phyloP scores from a whole-genome alignment of 2,797 vertebrate genomes.

The Falco novaeseelandiae region DNA sequence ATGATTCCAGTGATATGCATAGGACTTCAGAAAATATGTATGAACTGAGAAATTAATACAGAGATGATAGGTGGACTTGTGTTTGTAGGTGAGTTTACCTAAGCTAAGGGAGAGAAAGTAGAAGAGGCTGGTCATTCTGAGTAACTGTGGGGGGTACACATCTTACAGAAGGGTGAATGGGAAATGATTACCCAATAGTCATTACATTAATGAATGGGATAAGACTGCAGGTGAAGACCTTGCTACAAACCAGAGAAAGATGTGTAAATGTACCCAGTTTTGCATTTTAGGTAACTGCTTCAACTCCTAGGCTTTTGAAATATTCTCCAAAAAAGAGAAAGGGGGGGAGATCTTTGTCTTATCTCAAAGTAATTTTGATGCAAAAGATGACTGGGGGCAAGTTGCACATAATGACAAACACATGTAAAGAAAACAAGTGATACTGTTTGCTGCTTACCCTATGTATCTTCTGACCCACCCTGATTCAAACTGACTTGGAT shows the following conservation, averaged over 20 bases:
- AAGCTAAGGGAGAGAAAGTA: not conserved
- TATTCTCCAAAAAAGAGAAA: not conserved
- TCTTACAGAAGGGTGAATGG: not conserved
- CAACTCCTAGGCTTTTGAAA: not conserved
- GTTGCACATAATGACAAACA: not conserved
- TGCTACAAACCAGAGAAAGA: not conserved
- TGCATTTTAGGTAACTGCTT: not conserved
- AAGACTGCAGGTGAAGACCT: not conserved
- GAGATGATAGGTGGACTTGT: not conserved
- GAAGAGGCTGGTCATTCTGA: not conserved
- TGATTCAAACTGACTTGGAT: not conserved
- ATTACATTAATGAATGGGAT: not conserved
- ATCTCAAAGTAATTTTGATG: not conserved
- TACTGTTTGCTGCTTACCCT: not conserved
- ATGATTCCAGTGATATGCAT: not conserved
- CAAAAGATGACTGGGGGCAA: not conserved
- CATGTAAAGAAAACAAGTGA: not conserved
- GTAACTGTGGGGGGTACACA: accelerated
- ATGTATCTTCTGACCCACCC: not conserved
- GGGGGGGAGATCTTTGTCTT: not conserved
- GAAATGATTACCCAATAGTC: not conserved
- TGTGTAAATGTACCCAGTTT: not conserved
- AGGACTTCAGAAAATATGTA: not conserved
- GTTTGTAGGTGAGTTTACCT: not conserved
- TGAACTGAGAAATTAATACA: not conserved